Conservation (phyloP, 2,797 vertebrate species). For the Notoglanidium macrostoma region DNA sequence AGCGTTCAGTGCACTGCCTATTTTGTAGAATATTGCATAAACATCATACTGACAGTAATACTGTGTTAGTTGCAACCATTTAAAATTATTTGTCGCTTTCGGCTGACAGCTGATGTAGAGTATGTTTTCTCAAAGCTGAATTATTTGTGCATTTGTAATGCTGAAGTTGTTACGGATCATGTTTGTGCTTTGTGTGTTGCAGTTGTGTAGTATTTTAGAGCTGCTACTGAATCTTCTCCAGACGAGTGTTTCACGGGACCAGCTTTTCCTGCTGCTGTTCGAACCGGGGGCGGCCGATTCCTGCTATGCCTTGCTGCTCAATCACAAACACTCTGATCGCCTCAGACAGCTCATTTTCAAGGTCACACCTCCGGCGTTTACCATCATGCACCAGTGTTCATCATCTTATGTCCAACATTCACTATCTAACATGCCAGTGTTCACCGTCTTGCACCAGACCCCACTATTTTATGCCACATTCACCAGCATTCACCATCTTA, state of each 20-base stretch:
- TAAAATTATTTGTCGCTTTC: background rate
- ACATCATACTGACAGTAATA: no score
- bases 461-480: no score
- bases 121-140: background rate
- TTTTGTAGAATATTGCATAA: no score
- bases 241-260: slow-evolving; percentile 84
- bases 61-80: no score
- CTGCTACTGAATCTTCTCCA: slow-evolving; percentile 85
- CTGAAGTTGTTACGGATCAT: slow-evolving; percentile 6
- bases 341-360: slow-evolving; percentile 93
- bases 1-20: background rate
- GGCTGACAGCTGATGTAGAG: background rate
- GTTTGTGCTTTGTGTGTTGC: slow-evolving; percentile 52
- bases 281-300: slow-evolving; percentile 92
- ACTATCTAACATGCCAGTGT: background rate
- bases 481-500: background rate
- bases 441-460: background rate
- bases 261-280: slow-evolving; percentile 92
- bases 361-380: slow-evolving; percentile 67
- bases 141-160: background rate
- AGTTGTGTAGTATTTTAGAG: slow-evolving; percentile 88
- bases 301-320: slow-evolving; percentile 89
- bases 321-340: slow-evolving; percentile 88
- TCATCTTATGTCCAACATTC: background rate
- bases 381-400: background rate